Conservation (phyloP, 2,797 vertebrate genomes). For the Vireo griseus region DNA sequence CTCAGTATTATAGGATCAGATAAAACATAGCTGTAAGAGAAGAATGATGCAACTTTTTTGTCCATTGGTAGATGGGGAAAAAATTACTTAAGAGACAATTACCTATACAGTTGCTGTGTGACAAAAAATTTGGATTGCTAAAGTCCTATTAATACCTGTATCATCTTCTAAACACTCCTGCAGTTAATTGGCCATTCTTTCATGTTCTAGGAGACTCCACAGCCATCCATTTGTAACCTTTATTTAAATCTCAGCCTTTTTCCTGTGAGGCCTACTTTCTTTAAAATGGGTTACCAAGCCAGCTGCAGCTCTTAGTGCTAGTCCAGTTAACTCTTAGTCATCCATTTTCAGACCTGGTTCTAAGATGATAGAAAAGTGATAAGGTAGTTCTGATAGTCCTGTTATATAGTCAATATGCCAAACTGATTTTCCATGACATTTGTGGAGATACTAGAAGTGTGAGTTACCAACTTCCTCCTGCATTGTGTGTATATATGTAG, state of each 20-base stretch:
- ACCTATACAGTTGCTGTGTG: background rate
- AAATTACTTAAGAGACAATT: background rate
- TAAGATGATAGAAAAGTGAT: background rate
- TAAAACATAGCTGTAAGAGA: background rate
- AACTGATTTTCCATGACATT: rapidly evolving
- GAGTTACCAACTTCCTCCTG: background rate
- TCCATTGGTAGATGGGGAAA: background rate
- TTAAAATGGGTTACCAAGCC: background rate
- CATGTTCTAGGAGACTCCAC: background rate
- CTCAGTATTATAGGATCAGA: background rate
- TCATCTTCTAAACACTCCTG: background rate
- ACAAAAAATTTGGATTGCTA: background rate
- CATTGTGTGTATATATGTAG: background rate
- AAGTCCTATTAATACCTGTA: background rate
- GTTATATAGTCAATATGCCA: background rate
- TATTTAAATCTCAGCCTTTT: constrained; percentile 12
- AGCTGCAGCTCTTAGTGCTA: background rate
- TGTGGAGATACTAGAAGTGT: background rate
- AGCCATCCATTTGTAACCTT: constrained; percentile 2
- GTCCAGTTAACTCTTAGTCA: background rate
- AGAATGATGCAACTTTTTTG: background rate
- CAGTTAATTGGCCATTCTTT: background rate
- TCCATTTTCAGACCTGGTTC: background rate
- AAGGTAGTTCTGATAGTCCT: background rate
- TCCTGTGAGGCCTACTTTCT: constrained; percentile 16